A percentile compares a stretch with the other conserved stretches of the same genome.
Conservation (phyloP, 2,888 invertebrate genomes). For the Cephus spinipes region DNA sequence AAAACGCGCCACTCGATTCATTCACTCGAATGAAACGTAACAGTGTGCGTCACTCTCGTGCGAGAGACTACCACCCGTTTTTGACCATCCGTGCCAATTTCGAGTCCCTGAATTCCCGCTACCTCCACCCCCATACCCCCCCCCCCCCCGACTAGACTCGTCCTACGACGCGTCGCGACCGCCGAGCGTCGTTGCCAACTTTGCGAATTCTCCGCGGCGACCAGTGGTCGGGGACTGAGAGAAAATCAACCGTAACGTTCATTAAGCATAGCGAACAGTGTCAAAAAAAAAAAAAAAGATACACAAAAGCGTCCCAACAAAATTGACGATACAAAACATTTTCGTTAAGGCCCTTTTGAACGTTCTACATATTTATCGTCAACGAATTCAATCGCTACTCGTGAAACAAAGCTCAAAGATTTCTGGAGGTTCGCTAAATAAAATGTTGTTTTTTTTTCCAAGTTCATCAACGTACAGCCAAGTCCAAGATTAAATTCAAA, state of each 20-base stretch:
- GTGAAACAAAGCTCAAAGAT: background rate
- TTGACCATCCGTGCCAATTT: background rate
- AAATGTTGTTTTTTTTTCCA: background rate
- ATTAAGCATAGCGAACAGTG: background rate
- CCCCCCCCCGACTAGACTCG: background rate
- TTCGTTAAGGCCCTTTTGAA: background rate
- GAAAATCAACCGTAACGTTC: background rate
- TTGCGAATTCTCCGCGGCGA: background rate
- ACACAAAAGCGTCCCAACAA: background rate
- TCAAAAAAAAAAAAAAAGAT: background rate
- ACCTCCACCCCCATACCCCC: background rate
- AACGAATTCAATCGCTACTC: background rate
- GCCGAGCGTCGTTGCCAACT: background rate
- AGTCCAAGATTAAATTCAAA: background rate
- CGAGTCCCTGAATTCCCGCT: background rate
- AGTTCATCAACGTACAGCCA: background rate
- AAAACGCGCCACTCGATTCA: background rate
- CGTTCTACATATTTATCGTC: background rate
- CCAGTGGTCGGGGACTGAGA: background rate
- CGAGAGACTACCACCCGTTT: background rate
- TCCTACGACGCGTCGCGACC: background rate
- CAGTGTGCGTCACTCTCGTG: background rate
- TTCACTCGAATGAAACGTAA: background rate
- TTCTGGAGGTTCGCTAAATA: background rate
- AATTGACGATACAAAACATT: background rate